Evolutionary conservation across 2,113 vertebrate species (phyloP).

Genomic region (Astatotilapia flaviijosephi): DNA sequence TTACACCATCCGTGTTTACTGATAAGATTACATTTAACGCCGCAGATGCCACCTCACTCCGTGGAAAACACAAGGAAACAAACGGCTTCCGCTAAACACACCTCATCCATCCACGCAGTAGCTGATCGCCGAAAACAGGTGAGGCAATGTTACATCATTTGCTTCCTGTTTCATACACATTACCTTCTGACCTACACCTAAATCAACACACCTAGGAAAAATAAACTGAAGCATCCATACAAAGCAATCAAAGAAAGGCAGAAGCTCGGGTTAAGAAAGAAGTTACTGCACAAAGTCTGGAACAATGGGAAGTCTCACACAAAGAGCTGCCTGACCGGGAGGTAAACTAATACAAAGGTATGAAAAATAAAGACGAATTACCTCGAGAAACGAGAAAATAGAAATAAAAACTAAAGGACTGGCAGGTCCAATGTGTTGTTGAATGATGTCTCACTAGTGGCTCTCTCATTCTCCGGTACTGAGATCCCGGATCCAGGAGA

Average conservation of each 20-base stretch:
- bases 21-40: background rate
- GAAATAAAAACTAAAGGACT: constrained; percentile 61
- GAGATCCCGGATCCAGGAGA: accelerated
- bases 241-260: background rate
- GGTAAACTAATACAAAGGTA: background rate
- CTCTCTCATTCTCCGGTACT: constrained; percentile 58
- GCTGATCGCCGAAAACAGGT: background rate
- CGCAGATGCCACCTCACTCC: background rate
- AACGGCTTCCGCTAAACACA: background rate
- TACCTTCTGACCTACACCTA: background rate
- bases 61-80: background rate
- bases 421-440: constrained; percentile 41
- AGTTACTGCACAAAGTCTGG: background rate
- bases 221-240: background rate
- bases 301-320: background rate
- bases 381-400: constrained; percentile 48
- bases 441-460: background rate
- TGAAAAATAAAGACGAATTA: background rate
- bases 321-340: background rate
- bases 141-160: constrained; percentile 37
- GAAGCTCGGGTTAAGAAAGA: background rate
- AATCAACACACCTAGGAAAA: background rate
- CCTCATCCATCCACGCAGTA: background rate
- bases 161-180: background rate
- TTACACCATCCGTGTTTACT: background rate